phyloP scores from a whole-genome alignment of 2,888 invertebrate genomes.

The Cacoxenus indagator region DNA sequence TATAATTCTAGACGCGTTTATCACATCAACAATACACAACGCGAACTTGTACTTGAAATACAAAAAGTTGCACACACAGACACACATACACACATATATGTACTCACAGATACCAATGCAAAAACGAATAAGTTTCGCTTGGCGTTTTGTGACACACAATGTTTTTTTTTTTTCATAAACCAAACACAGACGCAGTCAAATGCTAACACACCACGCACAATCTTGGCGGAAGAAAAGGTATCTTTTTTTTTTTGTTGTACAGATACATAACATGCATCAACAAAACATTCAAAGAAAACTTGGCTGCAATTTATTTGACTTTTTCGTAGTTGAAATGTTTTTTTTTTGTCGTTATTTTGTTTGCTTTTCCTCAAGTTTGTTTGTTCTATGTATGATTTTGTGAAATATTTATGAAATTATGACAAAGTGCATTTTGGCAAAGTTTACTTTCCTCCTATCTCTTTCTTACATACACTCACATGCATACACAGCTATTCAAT shows the following conservation, averaged over 20 bases:
- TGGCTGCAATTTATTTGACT: neutral
- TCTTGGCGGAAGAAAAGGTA: neutral
- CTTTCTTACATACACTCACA: neutral
- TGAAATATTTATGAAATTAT: constrained; percentile 10
- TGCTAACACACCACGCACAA: neutral
- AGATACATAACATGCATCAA: too few species aligned
- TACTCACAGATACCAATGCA: neutral
- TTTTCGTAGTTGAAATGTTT: constrained; percentile 4
- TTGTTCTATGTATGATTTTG: constrained; percentile 1
- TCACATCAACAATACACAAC: constrained; percentile 57
- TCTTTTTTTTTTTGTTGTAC: too few species aligned
- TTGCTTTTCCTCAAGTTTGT: neutral
- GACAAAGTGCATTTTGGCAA: neutral
- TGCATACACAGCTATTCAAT: neutral
- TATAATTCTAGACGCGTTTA: constrained; percentile 63
- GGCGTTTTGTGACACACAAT: neutral
- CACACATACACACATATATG: neutral
- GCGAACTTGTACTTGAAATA: constrained; percentile 53
- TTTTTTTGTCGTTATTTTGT: neutral
- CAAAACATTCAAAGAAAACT: neutral
- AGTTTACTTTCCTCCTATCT: neutral
- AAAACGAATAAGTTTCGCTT: neutral
- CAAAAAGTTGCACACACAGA: neutral
- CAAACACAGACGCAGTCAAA: neutral
- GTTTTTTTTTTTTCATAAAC: neutral